phyloP scores from a whole-genome alignment of 92 coral and sea anemone species.

The Umimayanthus chanpuru region DNA sequence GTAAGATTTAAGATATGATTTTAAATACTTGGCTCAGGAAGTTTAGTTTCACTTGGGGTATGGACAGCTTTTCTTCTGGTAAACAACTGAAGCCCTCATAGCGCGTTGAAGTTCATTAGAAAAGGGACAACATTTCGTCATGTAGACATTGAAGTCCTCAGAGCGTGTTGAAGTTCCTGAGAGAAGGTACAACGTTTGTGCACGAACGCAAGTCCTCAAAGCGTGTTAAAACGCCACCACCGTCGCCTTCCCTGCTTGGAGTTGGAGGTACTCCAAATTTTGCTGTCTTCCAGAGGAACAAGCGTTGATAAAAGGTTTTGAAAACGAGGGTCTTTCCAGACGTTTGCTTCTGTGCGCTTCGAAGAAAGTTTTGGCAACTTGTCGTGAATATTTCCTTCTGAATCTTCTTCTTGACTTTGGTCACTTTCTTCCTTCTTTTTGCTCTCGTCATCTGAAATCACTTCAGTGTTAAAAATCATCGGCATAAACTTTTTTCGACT shows the following conservation, averaged over 20 bases:
- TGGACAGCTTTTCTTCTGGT: neutral
- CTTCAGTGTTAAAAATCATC: neutral
- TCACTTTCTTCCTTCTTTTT: neutral
- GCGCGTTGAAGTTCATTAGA: neutral
- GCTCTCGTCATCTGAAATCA: neutral
- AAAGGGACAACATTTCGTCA: neutral
- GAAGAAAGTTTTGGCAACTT: slow-evolving; percentile 49
- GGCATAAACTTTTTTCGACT: neutral
- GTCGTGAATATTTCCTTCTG: neutral
- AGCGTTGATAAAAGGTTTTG: slow-evolving; percentile 61
- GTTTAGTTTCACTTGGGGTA: too few relatives aligned
- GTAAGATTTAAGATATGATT: too few relatives aligned
- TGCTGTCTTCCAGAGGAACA: slow-evolving; percentile 43
- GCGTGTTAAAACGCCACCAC: slow-evolving; percentile 11
- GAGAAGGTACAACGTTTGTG: neutral
- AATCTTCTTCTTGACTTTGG: neutral
- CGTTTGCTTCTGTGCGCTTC: slow-evolving; percentile 15
- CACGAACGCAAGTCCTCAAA: neutral
- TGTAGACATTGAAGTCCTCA: neutral
- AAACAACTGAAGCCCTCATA: too few relatives aligned
- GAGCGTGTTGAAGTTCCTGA: neutral
- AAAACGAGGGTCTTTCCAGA: slow-evolving; percentile 60
- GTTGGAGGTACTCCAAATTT: neutral
- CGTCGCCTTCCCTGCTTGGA: neutral
- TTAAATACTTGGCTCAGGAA: too few relatives aligned